Conservation (phyloP, 2,888 invertebrate genomes). For the Rhagophthalmus giganteus region DNA sequence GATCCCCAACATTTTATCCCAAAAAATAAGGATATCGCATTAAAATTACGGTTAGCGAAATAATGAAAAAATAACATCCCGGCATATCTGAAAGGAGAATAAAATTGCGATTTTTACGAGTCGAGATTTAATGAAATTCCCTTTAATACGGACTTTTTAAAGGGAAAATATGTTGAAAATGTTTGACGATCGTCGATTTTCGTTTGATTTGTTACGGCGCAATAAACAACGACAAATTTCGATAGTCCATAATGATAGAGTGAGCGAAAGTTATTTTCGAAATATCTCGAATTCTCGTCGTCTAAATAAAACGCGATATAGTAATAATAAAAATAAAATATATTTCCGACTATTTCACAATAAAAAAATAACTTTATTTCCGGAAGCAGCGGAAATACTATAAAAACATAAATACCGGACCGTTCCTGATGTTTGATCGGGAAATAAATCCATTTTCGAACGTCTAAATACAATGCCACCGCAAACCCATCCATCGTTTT, state of each 20-base stretch:
- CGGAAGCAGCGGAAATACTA: neutral
- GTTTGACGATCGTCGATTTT: too few relatives aligned
- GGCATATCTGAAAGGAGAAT: slow-evolving; percentile 8
- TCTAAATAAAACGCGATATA: too few relatives aligned
- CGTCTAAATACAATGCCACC: too few relatives aligned
- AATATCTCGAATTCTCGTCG: neutral
- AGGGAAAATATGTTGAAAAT: too few relatives aligned
- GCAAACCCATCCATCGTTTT: neutral
- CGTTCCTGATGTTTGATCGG: neutral
- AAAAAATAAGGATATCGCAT: neutral
- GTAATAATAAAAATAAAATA: neutral
- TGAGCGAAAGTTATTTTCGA: neutral
- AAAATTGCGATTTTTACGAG: slow-evolving; percentile 11
- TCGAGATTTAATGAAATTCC: slow-evolving; percentile 8
- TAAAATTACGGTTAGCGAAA: slow-evolving; percentile 3
- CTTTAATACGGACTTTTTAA: slow-evolving; percentile 1
- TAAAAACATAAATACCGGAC: neutral
- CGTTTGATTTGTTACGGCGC: too few relatives aligned
- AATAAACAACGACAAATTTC: too few relatives aligned
- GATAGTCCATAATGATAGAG: too few relatives aligned
- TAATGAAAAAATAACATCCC: slow-evolving; percentile 18
- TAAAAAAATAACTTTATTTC: neutral
- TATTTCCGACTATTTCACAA: neutral
- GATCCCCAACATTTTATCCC: slow-evolving; percentile 3
- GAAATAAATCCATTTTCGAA: too few relatives aligned